phyloP scores from a whole-genome alignment of 2,888 invertebrate genomes.

The Aromia moschata region DNA sequence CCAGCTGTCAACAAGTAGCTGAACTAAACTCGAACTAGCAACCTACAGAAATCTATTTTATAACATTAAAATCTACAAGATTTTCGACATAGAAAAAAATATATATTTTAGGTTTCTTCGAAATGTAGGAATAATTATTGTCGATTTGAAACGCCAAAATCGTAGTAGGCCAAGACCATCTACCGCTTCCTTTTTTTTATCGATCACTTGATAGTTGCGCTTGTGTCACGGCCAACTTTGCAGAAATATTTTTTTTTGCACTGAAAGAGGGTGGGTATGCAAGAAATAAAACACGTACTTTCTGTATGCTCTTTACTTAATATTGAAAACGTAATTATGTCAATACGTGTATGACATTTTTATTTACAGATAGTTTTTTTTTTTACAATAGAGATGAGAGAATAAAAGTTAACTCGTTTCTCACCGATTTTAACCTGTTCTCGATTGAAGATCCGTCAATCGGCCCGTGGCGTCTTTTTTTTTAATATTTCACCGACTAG shows the following conservation, averaged over 20 bases:
- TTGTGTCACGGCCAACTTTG: too few species aligned
- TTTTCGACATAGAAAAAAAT: too few species aligned
- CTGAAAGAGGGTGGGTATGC: neutral
- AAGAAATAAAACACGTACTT: conserved; percentile 3
- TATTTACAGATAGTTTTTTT: conserved; percentile 49
- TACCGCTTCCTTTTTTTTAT: too few species aligned
- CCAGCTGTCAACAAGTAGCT: too few species aligned
- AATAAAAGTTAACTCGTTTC: conserved; percentile 11
- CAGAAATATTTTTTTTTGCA: neutral
- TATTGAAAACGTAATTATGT: conserved; percentile 43
- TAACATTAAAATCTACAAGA: too few species aligned
- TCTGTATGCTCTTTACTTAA: conserved; percentile 38
- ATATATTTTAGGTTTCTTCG: too few species aligned
- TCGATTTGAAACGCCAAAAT: too few species aligned
- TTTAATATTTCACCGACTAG: neutral
- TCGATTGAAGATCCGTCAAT: conserved; percentile 1
- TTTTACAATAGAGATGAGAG: conserved; percentile 38
- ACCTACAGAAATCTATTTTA: too few species aligned
- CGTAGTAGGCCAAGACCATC: too few species aligned
- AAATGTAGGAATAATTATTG: too few species aligned
- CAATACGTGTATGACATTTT: conserved; percentile 45
- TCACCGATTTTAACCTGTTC: conserved; percentile 3
- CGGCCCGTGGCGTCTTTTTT: neutral
- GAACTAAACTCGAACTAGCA: too few species aligned
- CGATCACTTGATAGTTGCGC: too few species aligned